Conservation (phyloP, 30 jellyfish, hydroid and myxozoan genomes). For the Hydractinia symbiolongicarpus region DNA sequence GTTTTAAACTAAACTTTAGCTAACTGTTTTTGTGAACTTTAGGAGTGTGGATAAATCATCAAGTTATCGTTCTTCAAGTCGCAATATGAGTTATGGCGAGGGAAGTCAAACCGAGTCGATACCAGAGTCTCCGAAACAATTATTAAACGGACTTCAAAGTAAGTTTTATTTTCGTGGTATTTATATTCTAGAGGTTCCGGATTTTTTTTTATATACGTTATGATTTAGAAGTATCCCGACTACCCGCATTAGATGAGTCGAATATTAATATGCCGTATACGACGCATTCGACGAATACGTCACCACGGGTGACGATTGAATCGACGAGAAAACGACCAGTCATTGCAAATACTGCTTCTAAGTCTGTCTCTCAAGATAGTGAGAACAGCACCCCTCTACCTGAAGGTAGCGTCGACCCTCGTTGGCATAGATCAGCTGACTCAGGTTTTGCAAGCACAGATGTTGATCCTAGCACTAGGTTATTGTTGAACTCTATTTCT, state of each 20-base stretch:
- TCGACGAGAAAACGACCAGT: conserved; percentile 47
- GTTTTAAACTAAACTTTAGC: no score
- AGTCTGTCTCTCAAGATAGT: conserved; percentile 31
- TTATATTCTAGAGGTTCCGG: not conserved
- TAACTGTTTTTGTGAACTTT: not conserved
- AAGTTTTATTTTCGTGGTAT: not conserved
- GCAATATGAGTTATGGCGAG: conserved; percentile 18
- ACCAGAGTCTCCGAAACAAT: conserved; percentile 20
- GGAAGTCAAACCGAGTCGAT: conserved; percentile 23
- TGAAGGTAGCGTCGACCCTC: conserved; percentile 31
- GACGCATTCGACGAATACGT: conserved; percentile 18
- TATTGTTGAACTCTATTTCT: conserved; percentile 7
- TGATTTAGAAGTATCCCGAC: conserved; percentile 9
- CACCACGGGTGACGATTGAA: conserved; percentile 34
- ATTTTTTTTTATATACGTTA: not conserved
- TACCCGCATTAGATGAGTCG: conserved; percentile 11
- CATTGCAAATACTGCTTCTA: conserved; percentile 28
- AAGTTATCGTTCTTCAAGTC: conserved; percentile 6
- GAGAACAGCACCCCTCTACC: conserved; percentile 35
- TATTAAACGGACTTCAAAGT: conserved; percentile 8
- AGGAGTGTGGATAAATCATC: conserved; percentile 16
- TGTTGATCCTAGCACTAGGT: conserved; percentile 29
- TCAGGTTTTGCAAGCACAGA: conserved; percentile 98
- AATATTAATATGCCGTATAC: conserved; percentile 8
- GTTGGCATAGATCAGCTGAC: conserved; percentile 87